Evolutionary conservation across 2,888 invertebrate genomes (phyloP), one percentile per base, ranked within the genome.

Genomic region (Germaria angustata): DNA sequence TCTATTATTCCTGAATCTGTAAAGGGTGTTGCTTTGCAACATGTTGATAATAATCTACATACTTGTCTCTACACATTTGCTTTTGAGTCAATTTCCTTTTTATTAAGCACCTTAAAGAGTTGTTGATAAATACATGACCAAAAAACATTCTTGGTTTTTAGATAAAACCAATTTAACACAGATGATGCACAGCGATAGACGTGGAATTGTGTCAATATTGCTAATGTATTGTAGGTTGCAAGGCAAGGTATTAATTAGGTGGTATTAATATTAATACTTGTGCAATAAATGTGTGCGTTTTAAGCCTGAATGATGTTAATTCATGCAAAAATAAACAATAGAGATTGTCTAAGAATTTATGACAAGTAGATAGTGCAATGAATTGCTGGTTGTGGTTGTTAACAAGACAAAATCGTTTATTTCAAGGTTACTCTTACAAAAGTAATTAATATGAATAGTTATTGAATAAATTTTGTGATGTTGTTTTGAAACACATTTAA

Each of bases 1-100:
- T 6, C 0, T 11, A 32, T 5, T 53, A 15, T 39, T 2, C 6
- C 81, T 82, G 82, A 82, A 79, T 82, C 82, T 82, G 82, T 66
- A 44, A 82, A 76, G 82, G 82, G 82, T 82, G 82, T 82, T 79
- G 79, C 59, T 79, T 76, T 8, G 69, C 79, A 79, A 79, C 79
- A 82, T 82, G 79, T 76, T 71, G 46, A 9, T 17, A 6, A 2
- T 5, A n/a, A 2, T 13, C 5, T n/a, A 4, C 4, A 13, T 17
- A 9, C 9, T 69, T 75, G 57, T 41, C 53, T 15, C 8, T 11
- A 6, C 3, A 61, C 75, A 55, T 82, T 72, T 75, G 44, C 41
- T 9, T 63, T 63, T 13, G n/a, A 69, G 55, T 55, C 69, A 22
- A 63, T 36, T n/a, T 39, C 55, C 46, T 65, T 49, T 51, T 57